phyloP scores from a whole-genome alignment of 1,140 invertebrate species.

The Meloidogyne chitwoodi region DNA sequence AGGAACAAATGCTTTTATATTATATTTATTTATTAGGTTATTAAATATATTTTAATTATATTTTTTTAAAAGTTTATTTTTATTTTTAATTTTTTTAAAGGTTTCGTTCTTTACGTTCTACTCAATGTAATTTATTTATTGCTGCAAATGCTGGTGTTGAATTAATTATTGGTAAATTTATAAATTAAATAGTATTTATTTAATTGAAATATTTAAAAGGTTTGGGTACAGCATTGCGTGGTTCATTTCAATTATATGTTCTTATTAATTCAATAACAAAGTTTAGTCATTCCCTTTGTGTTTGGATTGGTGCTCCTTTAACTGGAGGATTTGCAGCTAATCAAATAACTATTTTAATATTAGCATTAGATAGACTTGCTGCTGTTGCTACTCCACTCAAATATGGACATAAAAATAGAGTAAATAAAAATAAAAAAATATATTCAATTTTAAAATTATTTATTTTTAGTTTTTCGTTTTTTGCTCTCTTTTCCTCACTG shows the following conservation, averaged over 20 bases:
- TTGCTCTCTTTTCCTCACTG: neutral
- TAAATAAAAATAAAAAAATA: neutral
- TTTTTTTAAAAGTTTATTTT: neutral
- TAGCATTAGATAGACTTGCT: neutral
- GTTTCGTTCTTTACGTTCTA: neutral
- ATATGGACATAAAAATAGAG: neutral
- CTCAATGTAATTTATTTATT: slow-evolving; percentile 8
- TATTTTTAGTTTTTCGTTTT: neutral
- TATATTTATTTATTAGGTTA: neutral
- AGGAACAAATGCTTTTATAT: neutral
- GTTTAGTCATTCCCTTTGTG: slow-evolving; percentile 4
- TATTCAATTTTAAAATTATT: neutral
- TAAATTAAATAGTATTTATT: neutral
- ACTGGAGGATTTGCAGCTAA: slow-evolving; percentile 9
- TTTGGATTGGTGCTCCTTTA: neutral
- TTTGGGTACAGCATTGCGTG: neutral
- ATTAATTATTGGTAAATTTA: neutral
- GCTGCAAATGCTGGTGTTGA: slow-evolving; percentile 3
- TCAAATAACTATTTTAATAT: neutral
- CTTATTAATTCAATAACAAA: neutral
- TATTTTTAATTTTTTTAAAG: neutral
- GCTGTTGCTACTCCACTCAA: neutral
- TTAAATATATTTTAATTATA: neutral
- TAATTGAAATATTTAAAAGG: neutral
- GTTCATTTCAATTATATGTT: slow-evolving; percentile 1